These are phyloP conservation scores for Astatoreochromis straeleni DNA, from an alignment of 2,113 vertebrate species.

Conservation along the genomic window DNA sequence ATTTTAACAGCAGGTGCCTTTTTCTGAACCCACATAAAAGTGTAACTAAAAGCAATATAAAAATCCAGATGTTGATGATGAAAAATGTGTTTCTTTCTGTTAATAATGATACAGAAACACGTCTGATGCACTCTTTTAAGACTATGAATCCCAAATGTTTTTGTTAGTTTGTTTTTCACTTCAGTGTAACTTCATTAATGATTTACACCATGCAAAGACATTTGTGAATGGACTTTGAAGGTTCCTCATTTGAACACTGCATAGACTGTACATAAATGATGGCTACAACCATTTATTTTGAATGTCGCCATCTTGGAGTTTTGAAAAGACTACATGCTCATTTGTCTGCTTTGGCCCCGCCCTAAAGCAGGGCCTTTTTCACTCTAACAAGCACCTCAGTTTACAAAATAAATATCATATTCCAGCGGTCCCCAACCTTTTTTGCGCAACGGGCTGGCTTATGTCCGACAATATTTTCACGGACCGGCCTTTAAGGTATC, in stretches of 20 bases:
- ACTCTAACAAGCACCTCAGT: accelerated
- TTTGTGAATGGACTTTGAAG: neutral
- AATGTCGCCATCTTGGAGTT: neutral
- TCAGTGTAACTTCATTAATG: neutral
- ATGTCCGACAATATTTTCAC: neutral
- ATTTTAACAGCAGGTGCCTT: neutral
- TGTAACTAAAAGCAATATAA: neutral
- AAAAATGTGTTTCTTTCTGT: neutral
- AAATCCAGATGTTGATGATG: neutral
- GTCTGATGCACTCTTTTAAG: neutral
- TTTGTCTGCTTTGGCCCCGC: accelerated
- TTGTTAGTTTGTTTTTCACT: neutral
- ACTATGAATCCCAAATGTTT: neutral
- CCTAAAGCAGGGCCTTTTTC: neutral
- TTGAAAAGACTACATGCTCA: neutral
- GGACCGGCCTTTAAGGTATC: neutral
- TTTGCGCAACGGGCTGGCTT: neutral
- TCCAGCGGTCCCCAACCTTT: accelerated
- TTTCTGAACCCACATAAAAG: neutral
- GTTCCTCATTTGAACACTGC: neutral
- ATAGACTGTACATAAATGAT: neutral
- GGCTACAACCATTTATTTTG: neutral
- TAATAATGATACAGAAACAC: neutral
- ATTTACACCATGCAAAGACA: neutral
- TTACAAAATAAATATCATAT: neutral